Evolutionary conservation across 37 sponge, comb jelly and placozoan genomes (phyloP).

Genomic region (Chondrilla cf. caribensis): DNA sequence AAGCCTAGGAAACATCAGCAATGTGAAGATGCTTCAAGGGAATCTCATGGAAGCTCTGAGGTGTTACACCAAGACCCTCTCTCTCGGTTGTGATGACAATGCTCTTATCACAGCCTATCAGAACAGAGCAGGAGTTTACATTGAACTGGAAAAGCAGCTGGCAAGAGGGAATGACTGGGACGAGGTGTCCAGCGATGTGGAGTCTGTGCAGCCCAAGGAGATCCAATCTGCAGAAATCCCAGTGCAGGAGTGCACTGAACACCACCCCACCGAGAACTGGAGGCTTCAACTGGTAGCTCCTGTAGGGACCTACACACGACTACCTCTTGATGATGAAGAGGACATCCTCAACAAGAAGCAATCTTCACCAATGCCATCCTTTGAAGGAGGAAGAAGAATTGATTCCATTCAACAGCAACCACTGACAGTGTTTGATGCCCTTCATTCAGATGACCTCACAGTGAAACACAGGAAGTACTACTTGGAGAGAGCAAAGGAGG

Average conservation of each 20-base stretch:
- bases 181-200: conserved; percentile 6
- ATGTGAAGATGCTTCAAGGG: conserved; percentile 48
- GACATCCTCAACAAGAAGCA: not conserved
- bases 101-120: conserved; percentile 49
- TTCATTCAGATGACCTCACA: conserved; percentile 15
- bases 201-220: not conserved
- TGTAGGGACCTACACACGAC: not conserved
- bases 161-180: not conserved
- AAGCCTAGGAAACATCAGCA: conserved; percentile 69
- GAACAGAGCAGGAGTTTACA: conserved; percentile 65
- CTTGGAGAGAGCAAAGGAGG: not conserved
- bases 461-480: not conserved
- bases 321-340: not conserved
- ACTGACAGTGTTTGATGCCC: not conserved
- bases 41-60: conserved; percentile 38
- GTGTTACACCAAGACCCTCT: conserved; percentile 47
- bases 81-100: conserved; percentile 38
- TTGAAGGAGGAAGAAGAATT: too few species aligned
- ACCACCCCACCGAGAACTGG: not conserved
- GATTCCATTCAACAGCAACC: not conserved
- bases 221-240: not conserved
- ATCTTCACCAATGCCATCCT: too few species aligned
- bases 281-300: not conserved
- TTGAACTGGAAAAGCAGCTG: conserved; percentile 36
- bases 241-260: not conserved